Percentiles rank a stretch among this genome's conserved stretches.
phyloP scores from a whole-genome alignment of 2,797 vertebrate genomes.

The Babyrousa celebensis region DNA sequence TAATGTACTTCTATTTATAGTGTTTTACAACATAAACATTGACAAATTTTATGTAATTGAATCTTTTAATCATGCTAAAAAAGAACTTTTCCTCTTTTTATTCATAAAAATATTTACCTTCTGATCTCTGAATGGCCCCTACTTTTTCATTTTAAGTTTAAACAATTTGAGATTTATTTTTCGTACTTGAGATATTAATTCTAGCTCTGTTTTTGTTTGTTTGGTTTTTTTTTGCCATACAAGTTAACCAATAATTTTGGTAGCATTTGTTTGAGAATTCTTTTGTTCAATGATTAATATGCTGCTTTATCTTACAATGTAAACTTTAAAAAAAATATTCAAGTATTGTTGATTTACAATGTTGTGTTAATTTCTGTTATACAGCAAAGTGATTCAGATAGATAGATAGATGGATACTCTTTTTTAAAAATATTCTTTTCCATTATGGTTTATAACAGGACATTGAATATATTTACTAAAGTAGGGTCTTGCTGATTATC shows the following conservation, averaged over 20 bases:
- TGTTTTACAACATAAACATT: not conserved
- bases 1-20: not conserved
- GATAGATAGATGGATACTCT: too few species aligned
- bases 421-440: too few species aligned
- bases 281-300: conserved; percentile 11
- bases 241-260: conserved; percentile 29
- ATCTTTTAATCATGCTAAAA: not conserved
- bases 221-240: not conserved
- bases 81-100: not conserved
- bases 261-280: not conserved
- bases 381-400: too few species aligned
- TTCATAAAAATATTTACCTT: conserved; percentile 12
- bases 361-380: too few species aligned
- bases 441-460: too few species aligned
- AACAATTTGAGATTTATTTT: conserved; percentile 7
- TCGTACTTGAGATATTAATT: not conserved
- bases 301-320: not conserved
- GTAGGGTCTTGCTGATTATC: too few species aligned
- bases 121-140: not conserved
- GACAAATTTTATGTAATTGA: not conserved
- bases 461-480: too few species aligned
- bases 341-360: too few species aligned
- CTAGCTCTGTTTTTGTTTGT: too few species aligned
- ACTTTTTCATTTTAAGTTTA: conserved; percentile 21
- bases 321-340: too few species aligned